Base-by-base conservation (phyloP, 1,140 invertebrate genomes). In the Trichomalopsis sarcophagae region DNA sequence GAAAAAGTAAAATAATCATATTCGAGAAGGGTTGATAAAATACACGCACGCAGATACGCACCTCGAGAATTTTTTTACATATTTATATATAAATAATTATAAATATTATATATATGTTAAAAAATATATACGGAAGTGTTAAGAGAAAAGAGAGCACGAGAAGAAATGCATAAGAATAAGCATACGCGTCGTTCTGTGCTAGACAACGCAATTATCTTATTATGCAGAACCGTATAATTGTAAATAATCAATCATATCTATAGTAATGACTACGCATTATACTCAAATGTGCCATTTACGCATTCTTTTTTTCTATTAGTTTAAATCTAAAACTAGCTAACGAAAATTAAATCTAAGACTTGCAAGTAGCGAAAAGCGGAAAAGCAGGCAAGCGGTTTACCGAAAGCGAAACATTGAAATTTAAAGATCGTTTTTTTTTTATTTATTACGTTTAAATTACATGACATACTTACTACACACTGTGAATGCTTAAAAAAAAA, bases 281-380 rank as follows among this genome's bases (percentile, higher is more conserved):
- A 86, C 82, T 87, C 88, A 84, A 84, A 89, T 87, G 88, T 88
- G 89, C 89, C 88, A 90, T 89, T 88, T 87, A 88, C 75, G 75
- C 36, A 88, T 88, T 66, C 86, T 86, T 86, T 87, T 4, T 66
- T 79, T 50, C 23, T 30, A 79, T 75, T 62, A 62, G 75, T 23
- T 77, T 30, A 73, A 62, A 80, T 33, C 30, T 55, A 66, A 84
- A 74, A 27, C 13, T 62, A 62, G 55, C 55, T 21, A 62, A 62
- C 17, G 17, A 62, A n/a, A 62, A 62, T 7, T n/a, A 7, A n/a
- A 62, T 62, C 55, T 62, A 62, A 62, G 55, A 62, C 55, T 21
- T 62, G 55, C 21, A 62, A 62, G 17, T 62, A 62, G 17, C 4
- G 21, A 17, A 30, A 69, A 81, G 21, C 74, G 82, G 76, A 14